Percentiles rank a stretch among this genome's conserved stretches.
phyloP scores from a whole-genome alignment of 1,140 invertebrate species.

The Penaeus vannamei region DNA sequence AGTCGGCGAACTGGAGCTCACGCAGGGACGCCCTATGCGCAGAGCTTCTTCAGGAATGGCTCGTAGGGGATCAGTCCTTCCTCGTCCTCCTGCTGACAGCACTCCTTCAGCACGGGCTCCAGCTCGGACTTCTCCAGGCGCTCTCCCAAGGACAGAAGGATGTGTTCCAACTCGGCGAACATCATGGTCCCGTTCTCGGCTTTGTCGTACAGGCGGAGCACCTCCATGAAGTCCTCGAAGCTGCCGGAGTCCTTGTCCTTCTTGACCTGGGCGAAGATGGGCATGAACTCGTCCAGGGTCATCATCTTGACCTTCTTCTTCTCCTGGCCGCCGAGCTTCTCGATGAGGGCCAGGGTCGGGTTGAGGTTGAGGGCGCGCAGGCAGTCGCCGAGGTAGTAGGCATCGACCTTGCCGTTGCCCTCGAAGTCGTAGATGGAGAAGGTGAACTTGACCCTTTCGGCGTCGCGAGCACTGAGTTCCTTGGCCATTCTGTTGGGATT shows the following conservation, averaged over 20 bases:
- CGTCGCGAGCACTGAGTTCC: constrained; percentile 71
- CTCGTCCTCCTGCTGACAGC: constrained; percentile 92
- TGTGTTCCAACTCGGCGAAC: constrained; percentile 95
- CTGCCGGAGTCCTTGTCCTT: constrained; percentile 98
- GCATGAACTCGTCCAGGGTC: constrained; percentile 96
- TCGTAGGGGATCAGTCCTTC: constrained; percentile 95
- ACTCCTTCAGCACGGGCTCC: constrained; percentile 76
- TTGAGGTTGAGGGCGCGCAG: constrained; percentile 93
- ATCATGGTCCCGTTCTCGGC: constrained; percentile 97
- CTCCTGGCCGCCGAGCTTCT: constrained; percentile 92
- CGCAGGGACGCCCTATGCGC: too few species aligned
- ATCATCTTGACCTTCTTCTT: constrained; percentile 90
- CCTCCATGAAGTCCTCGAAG: constrained; percentile 99
- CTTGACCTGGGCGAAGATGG: constrained; percentile 95
- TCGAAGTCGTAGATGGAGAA: constrained; percentile 91
- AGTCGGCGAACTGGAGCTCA: too few species aligned
- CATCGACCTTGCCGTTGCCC: constrained; percentile 85
- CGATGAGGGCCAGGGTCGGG: constrained; percentile 90
- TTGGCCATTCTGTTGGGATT: too few species aligned
- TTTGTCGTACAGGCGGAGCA: constrained; percentile 99
- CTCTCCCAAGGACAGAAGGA: constrained; percentile 83
- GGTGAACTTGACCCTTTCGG: constrained; percentile 81
- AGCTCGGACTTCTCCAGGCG: constrained; percentile 52
- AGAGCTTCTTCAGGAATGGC: constrained; percentile 69
- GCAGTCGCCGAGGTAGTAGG: constrained; percentile 88